Evolutionary conservation across 2,888 invertebrate species (phyloP), one percentile per base, ranked within the genome.

Genomic region (Gibbula magus): DNA sequence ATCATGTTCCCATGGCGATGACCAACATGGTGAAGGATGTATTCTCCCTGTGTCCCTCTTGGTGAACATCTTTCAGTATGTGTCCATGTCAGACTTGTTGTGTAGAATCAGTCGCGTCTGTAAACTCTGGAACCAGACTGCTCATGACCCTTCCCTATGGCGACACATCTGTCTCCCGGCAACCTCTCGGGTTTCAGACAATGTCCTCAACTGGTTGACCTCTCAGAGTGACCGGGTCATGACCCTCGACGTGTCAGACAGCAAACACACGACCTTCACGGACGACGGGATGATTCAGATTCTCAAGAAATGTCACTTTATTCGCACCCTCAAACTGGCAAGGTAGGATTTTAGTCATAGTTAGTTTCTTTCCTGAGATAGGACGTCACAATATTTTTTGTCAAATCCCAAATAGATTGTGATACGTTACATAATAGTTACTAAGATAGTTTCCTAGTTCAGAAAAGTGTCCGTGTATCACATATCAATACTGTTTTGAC

Each of bases 171-270:
- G 85, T 80, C 79, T 88, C 29, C 66, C 78, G n/a, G 83, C 80
- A 39, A 83, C 85, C 73, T 79, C 81, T 18, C 77, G 80, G 53
- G 79, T 86, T 10, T 81, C 78, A 1, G 87, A 88, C 77, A 61
- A n/a, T 7, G 77, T 80, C 8, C 54, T 88, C 20, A 67, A 76
- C 5, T 75, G 75, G 35, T 51, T 88, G 76, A 81, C 87, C 7
- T 83, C 83, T 2, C 84, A 84, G 52, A 89, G 89, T 82, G 87
- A 89, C 73, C 73, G 87, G 18, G 88, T 89, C 5, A 56, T 80
- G 7, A 77, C 82, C 25, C 78, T 90, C 22, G 87, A 88, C 70
- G 66, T 90, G 25, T 84, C 87, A 5, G 88, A 89, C 73, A 85
- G 86, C 16, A 83, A 82, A 51, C 77, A 84, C 10, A 83, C 84